Evolutionary conservation across 2,113 vertebrate species (phyloP), one percentile per base, ranked within the genome.

Genomic region (Semicossyphus pulcher): DNA sequence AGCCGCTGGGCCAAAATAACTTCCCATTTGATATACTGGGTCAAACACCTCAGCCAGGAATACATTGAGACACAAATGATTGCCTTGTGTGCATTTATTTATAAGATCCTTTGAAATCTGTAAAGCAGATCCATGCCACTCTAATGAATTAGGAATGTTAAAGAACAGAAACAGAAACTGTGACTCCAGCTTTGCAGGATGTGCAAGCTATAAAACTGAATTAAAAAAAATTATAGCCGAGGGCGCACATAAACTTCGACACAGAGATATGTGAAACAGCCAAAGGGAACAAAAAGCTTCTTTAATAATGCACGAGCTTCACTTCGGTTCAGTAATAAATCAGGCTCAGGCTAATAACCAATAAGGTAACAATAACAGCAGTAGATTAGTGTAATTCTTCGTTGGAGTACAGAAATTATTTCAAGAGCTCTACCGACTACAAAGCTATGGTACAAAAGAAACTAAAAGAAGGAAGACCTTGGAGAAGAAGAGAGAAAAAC

Each of bases 41-140:
- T 60, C 34, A 73, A 65, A 78, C 16, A 62, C 8, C 2, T 54
- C 18, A 37, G 29, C 52, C 20, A 41, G 60, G 59, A 68, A 61
- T 41, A 12, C 41, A 47, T 20, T 29, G 23, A 31, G 31, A 57
- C 10, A 23, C 11, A 56, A 52, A 53, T 7, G 45, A 65, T 6
- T 64, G 21, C 1, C 9, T 11, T 18, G 44, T 28, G 20, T 34
- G 36, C 9, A 49, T 75, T 56, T 56, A 20, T 31, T 4, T 48
- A 3, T 57, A 18, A 18, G 3, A 65, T 9, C 23, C 4, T 20
- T 34, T n/a, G 1, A 10, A 36, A 36, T 58, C 6, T 48, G 28
- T 2, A 54, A 31, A 52, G 18, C 29, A 73, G 31, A 48, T 10
- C 42, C 39, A 23, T 41, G 31, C 7, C 10, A 45, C 42, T 3